These are phyloP conservation scores for Numenius phaeopus DNA, from an alignment of 2,797 vertebrate species.

Conservation along the genomic window DNA sequence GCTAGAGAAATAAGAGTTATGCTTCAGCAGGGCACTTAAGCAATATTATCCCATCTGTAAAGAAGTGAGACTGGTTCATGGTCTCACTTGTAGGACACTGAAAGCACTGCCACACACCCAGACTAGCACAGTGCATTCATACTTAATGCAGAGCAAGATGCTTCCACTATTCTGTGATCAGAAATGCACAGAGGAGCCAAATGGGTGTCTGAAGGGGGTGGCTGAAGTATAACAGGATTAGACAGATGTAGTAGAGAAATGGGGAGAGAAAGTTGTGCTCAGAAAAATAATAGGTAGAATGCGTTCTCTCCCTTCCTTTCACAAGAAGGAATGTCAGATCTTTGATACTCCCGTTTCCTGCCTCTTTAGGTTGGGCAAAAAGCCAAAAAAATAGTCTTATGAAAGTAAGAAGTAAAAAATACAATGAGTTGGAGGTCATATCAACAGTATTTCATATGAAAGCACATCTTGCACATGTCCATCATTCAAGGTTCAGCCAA, in stretches of 20 bases:
- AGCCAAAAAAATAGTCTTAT: neutral
- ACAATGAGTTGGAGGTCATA: neutral
- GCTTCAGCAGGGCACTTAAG: neutral
- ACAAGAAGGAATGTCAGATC: conserved; percentile 38
- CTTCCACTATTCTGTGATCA: neutral
- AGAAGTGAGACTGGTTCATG: neutral
- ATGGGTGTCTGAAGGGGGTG: neutral
- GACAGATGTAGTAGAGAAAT: neutral
- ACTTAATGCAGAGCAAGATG: neutral
- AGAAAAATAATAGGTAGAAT: conserved; percentile 4
- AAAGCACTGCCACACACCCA: neutral
- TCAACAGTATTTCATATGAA: neutral
- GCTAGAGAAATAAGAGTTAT: neutral
- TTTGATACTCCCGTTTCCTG: conserved; percentile 65
- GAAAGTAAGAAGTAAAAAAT: conserved; percentile 43
- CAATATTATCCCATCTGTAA: neutral
- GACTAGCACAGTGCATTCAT: neutral
- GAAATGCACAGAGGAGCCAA: neutral
- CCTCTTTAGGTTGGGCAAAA: neutral
- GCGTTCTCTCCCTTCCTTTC: neutral
- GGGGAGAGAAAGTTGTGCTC: accelerated
- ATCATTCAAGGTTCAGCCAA: neutral
- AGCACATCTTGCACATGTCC: neutral
- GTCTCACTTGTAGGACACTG: neutral
- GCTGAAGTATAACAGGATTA: neutral